phyloP scores from a whole-genome alignment of 1,140 invertebrate species.

The Polypedilum pembai region DNA sequence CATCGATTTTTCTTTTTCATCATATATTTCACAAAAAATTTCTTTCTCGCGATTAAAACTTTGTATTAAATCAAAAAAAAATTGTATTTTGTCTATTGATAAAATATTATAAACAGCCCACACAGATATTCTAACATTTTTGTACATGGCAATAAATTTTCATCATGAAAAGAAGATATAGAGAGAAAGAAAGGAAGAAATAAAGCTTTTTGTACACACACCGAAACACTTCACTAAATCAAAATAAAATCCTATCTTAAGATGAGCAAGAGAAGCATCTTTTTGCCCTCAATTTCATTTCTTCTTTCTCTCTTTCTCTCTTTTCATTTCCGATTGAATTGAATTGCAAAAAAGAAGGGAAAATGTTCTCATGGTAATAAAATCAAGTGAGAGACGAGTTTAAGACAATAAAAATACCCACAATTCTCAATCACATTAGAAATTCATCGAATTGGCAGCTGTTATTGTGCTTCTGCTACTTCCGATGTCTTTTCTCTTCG shows the following conservation, averaged over 20 bases:
- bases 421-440: conserved; percentile 28
- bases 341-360: not conserved
- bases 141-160: conserved; percentile 24
- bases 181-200: not conserved
- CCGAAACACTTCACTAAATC: conserved; percentile 26
- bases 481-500: not conserved
- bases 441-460: conserved; percentile 20
- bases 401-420: conserved; percentile 28
- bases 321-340: not conserved
- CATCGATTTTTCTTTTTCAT: not conserved
- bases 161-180: not conserved
- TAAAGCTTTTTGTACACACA: not conserved
- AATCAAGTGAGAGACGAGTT: conserved; percentile 26
- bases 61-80: too few species aligned
- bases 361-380: conserved; percentile 23
- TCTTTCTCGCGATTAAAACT: not conserved
- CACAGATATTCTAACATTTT: too few species aligned
- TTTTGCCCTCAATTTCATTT: not conserved
- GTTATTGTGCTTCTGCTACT: not conserved
- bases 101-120: not conserved
- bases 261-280: not conserved
- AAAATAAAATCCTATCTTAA: conserved; percentile 11
- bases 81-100: not conserved
- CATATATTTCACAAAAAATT: not conserved
- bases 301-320: not conserved